Percentiles rank a stretch among this genome's conserved stretches.
These are phyloP conservation scores for Polyodon spathula DNA, from an alignment of 2,113 vertebrate species.

Conservation along the genomic window DNA sequence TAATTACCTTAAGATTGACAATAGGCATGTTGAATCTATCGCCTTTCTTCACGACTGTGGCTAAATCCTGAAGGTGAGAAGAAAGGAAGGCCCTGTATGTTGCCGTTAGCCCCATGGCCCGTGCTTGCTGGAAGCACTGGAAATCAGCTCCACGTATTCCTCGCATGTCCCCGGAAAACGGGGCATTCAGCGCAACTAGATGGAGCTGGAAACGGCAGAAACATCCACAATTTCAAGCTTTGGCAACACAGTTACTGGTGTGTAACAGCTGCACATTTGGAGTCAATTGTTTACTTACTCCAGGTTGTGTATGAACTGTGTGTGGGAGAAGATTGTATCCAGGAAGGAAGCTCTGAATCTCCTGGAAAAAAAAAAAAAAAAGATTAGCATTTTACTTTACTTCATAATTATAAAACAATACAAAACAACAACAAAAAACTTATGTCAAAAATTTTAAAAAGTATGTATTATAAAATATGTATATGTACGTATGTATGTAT, in stretches of 20 bases:
- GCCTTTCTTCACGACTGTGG: conserved; percentile 67
- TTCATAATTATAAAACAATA: no score
- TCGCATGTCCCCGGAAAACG: conserved; percentile 70
- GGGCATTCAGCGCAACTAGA: conserved; percentile 80
- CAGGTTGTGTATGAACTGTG: conserved; percentile 32
- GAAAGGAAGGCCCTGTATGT: conserved; percentile 88
- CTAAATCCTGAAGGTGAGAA: conserved; percentile 77
- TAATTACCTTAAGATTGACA: conserved; percentile 78
- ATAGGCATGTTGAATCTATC: conserved; percentile 70
- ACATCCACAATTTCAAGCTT: conserved; percentile 15
- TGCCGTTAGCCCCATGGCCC: conserved; percentile 69
- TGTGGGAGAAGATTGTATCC: conserved; percentile 41
- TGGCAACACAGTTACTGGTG: background rate
- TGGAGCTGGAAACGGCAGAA: conserved; percentile 58
- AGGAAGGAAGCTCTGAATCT: conserved; percentile 46
- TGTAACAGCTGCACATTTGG: background rate
- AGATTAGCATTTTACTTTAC: no score
- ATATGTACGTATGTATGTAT: no score
- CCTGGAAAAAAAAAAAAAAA: conserved; percentile 29
- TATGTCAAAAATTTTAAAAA: no score
- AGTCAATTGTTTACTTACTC: conserved; percentile 34
- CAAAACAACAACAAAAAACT: no score
- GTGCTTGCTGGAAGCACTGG: conserved; percentile 83
- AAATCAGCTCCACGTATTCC: conserved; percentile 61
- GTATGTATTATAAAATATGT: no score